phyloP scores from a whole-genome alignment of 2,888 invertebrate species.

The Drosophila prostipennis region DNA sequence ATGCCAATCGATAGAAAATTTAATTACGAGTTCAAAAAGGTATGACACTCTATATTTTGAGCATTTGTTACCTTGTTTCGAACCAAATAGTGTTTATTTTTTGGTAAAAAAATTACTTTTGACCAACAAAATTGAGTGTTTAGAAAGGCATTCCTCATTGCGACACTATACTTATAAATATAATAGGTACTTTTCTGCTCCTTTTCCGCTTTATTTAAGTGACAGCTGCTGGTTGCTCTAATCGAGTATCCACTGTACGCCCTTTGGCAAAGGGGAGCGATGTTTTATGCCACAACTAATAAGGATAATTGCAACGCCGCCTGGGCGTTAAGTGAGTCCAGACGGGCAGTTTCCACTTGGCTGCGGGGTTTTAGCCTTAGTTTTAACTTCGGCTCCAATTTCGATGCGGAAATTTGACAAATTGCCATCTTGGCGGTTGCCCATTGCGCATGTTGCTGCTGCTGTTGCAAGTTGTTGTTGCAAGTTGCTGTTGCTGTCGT shows the following conservation, averaged over 20 bases:
- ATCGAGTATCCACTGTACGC: constrained; percentile 24
- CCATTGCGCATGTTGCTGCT: constrained; percentile 26
- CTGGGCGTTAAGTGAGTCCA: constrained; percentile 69
- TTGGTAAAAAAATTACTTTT: no score
- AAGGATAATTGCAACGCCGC: constrained; percentile 70
- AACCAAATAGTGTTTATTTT: no score
- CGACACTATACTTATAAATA: neutral
- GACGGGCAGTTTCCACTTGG: constrained; percentile 15
- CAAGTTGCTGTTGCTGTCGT: constrained; percentile 55
- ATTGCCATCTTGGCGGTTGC: constrained; percentile 60
- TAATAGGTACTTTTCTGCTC: neutral
- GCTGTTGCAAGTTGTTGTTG: constrained; percentile 14
- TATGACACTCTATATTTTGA: no score
- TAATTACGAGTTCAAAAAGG: no score
- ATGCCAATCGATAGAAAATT: no score
- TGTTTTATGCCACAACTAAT: constrained; percentile 71
- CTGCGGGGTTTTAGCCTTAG: neutral
- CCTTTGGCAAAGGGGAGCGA: constrained; percentile 53
- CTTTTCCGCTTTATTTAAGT: neutral
- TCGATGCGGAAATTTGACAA: constrained; percentile 68
- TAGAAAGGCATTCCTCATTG: no score
- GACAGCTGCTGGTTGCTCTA: neutral
- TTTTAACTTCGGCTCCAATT: constrained; percentile 32
- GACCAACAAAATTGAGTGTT: no score
- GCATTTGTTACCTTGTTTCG: no score